Base-by-base conservation (phyloP, 2,797 vertebrate species). In the Anas acuta region DNA sequence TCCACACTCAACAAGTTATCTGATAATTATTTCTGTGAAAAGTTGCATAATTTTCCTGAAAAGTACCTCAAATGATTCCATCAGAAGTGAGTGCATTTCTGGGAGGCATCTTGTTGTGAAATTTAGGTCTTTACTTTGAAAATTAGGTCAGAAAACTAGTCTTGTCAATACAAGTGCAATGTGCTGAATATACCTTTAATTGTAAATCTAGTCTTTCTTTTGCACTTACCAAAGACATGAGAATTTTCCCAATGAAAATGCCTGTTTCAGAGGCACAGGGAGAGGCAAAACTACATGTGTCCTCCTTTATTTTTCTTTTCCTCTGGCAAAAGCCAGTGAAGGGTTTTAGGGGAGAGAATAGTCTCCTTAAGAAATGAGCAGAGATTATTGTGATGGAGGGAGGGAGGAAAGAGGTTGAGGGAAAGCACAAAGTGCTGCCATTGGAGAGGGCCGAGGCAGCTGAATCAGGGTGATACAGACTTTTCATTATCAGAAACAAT, bases 401-500 rank as follows among this genome's bases (percentile, higher is more conserved):
- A 80, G 33, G 30, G 53, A 60, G 37, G 32, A 89, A 77, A 47
- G 49, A 67, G 39, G 19, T 2, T 75, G 69, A 72, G 41, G 15
- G 37, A 89, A 87, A 88, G 56, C 43, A 89, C 5, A 33, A 84
- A 83, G 21, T 49, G 41, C 69, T 89, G 67, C 53, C 45, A 15
- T 49, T 74, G 67, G 82, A 85, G 84, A 84, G 69, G 53, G 28
- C 53, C 1, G 16, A 94, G 91, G 85, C 91, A 97, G 93, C 96
- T 96, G 96, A 97, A 96, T 91, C 75, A 70, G 79, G 49, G 85
- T 93, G 94, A 96, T 92, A 92, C 79, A 96, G 93, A 84, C 90
- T 96, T 97, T 95, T 96, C 92, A 95, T 96, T 96, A 96, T 93
- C 94, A 95, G 91, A 90, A 96, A 93, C 92, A 97, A 95, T 96